Base-by-base conservation (phyloP, 2,888 invertebrate genomes). In the Pollenia amentaria region DNA sequence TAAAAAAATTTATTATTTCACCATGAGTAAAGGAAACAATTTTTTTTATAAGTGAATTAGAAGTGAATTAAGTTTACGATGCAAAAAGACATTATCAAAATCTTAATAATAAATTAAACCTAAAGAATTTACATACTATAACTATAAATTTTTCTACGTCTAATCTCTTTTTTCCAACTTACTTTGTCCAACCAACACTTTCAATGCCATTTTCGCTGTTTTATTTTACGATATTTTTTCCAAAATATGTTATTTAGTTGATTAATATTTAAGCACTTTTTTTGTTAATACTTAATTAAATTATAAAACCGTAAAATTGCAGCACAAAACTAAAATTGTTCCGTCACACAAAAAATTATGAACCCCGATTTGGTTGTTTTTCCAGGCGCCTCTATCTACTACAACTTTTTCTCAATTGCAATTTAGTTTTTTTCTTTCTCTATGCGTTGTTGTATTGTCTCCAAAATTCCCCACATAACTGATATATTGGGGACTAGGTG, bases 111-210 rank as follows among this genome's bases (percentile, higher is more conserved):
- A 29, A 29, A 29, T 29, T 3, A 29, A 29, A 29, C 4, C 29
- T 29, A 29, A 29, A 3, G 6, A 29, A 29, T 29, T 29, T 6
- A 29, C n/a, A n/a, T n/a, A n/a, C 3, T 29, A 3, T 29, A 3
- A 29, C 29, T 29, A 29, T 57, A 46, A 55, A 69, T 14, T 72
- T 73, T 62, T 18, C 57, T 29, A 48, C 42, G 29, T 29, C 29
- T 29, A 29, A 29, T 29, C 29, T n/a, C 44, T 55, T 64, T 72
- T 57, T 87, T 62, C 85, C 65, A 62, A 97, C 97, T 97, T 94
- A 97, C 97, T 97, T 94, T 96, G 96, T 89, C 97, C 97, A 92
- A 97, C 97, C 93, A 96, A 95, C 93, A 95, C 96, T 95, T 97
- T 97, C 92, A 97, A 95, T 94, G 97, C 97, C 97, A 97, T 97